Percentiles rank a stretch among this genome's conserved stretches.
Conservation (phyloP, 2,888 invertebrate species). For the Thysanoteuthis rhombus region DNA sequence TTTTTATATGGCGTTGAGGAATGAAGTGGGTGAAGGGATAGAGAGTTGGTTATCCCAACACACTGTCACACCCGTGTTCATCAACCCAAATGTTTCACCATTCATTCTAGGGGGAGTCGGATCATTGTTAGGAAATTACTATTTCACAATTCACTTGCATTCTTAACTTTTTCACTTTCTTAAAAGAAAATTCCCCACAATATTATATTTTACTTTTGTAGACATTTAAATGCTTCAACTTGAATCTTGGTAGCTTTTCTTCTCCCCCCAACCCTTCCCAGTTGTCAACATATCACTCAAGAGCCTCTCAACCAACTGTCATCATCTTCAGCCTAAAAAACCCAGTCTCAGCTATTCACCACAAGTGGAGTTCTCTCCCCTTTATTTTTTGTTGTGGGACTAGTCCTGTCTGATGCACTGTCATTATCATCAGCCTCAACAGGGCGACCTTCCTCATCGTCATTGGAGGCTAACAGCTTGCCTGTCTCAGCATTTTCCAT, state of each 20-base stretch:
- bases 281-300: neutral
- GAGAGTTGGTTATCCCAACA: neutral
- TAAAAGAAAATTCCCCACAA: neutral
- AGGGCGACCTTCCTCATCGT: neutral
- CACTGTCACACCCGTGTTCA: neutral
- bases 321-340: neutral
- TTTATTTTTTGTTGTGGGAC: neutral
- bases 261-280: neutral
- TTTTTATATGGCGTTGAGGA: neutral
- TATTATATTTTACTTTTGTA: neutral
- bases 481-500: neutral
- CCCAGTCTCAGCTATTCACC: neutral
- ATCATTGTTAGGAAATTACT: neutral
- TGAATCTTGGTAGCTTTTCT: neutral
- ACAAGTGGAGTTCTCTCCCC: slow-evolving; percentile 25
- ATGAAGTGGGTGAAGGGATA: neutral
- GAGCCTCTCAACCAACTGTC: neutral
- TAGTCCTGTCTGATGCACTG: slow-evolving; percentile 12
- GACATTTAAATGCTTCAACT: neutral
- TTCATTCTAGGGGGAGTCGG: neutral
- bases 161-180: neutral
- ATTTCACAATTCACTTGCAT: neutral
- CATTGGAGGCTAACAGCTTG: slow-evolving; percentile 12
- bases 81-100: neutral
- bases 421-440: slow-evolving; percentile 16